Base-by-base conservation (phyloP, 1,140 invertebrate species). In the Mercenaria mercenaria region DNA sequence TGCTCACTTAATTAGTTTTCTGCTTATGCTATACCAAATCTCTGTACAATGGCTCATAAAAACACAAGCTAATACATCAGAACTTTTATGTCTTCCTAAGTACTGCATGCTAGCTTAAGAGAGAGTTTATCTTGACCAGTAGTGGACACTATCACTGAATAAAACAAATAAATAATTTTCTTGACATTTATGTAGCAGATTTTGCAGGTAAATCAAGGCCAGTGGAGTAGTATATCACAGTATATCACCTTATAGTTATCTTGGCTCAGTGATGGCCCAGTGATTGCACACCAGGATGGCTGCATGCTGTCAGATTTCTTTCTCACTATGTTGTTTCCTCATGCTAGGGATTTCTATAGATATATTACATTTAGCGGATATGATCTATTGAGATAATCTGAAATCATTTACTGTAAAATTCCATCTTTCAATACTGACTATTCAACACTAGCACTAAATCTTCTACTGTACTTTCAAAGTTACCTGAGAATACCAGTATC, bases 151-250 rank as follows among this genome's bases (percentile, higher is more conserved):
- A 72, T 72, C 67, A 72, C 34, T 41, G 67, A 72, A 72, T 39
- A 20, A 20, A 72, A 37, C 18, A 72, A 72, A 39, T 39, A 72
- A 72, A 39, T 39, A 72, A 39, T 39, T 39, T 23, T 32, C 67
- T 72, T 29, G 67, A 72, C 67, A 72, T 39, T 72, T 39, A 72
- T 72, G 29, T 39, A 2, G 34, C 67, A 72, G 37, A 39, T 72
- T 72, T 72, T 72, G 34, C 26, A 72, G 34, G 34, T 72, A 72
- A 72, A 72, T 72, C 67, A 72, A 72, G 37, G 67, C 61, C 61
- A 32, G 1, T 37, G 61, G 18, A 32, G 61, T 29, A 67, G 26
- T 29, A 32, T 29, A 67, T 67, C 61, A 67, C n/a, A 11, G 29
- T 67, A 32, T 67, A 67, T 67, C 61, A 67, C 26, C 32, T 8